Evolutionary conservation across 2,797 vertebrate species (phyloP), one percentile per base, ranked within the genome.

Genomic region (Cercopithecus mitis): DNA sequence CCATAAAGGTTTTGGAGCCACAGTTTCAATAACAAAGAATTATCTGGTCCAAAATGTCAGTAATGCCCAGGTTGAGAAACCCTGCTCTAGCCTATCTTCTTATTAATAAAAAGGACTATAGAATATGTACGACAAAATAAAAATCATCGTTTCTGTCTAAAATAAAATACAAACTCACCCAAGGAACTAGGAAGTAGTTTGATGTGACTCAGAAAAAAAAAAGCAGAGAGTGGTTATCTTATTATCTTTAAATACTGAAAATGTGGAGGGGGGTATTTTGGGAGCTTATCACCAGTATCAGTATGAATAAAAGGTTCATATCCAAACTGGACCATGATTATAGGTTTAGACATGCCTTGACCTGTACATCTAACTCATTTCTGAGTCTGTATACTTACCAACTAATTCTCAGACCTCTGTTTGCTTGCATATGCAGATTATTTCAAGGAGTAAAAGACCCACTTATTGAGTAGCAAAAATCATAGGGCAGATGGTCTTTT

Each of bases 71-170:
- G 39, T 36, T 73, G 33, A 94, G 25, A 88, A 96, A 91, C 75
- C 24, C 43, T 93, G 45, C 52, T 47, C 45, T 58, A 83, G 25
- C 9, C 39, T 95, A 39, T 27, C n/a, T 39, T 85, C 81, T 61
- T 76, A 22, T 73, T 57, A 10, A 27, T 47, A 24, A 92, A 47
- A 93, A 90, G 8, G 6, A 25, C 33, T 94, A 47, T 11, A 24
- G 20, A 90, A 75, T 73, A 88, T 36, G 9, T 70, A 15, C 61
- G 30, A 94, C 70, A 87, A 91, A 92, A 95, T 57, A 91, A 92
- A 93, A 41, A 91, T 1, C 4, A 58, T 90, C 20, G 5, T 91
- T 70, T 76, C 55, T 90, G 12, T 76, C 20, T 94, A 24, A 90
- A 72, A 92, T 88, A 92, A 94, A 97, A 88, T 19, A 94, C 10